Evolutionary conservation across 2,888 invertebrate genomes (phyloP), one percentile per base, ranked within the genome.

Genomic region (Apantesis nais): DNA sequence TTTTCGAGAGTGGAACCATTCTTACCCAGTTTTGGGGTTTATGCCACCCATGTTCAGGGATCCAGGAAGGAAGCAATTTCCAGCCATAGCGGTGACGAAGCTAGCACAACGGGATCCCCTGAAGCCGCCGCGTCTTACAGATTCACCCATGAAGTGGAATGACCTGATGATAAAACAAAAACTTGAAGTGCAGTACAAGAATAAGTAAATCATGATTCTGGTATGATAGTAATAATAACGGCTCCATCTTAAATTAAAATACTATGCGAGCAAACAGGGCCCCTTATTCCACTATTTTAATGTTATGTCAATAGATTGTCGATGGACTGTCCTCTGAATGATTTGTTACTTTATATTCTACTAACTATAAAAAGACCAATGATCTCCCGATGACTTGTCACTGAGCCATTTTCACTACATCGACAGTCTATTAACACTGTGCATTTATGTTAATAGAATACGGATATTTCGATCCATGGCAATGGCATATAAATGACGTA

Each of bases 131-230:
- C 68, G 66, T 2, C 19, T 70, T 2, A 82, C 19, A 0, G 87
- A 85, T 67, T 88, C 88, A 0, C 80, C 87, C 66, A 87, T 39
- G 78, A 84, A 88, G 76, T 73, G 72, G 76, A 75, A 84, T 0
- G 75, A 78, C 60, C 88, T 87, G 79, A 1, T 16, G 12, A 29
- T 29, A 14, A 55, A 29, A n/a, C 55, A 29, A 58, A 29, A 55
- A 58, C 2, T 34, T 2, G 34, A 34, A 29, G 12, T 12, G 2
- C 9, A 77, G 77, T 44, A n/a, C 5, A 52, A 4, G 11, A 52
- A n/a, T 22, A n/a, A 34, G 2, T 34, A 4, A 34, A 8, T 22
- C 16, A 19, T n/a, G 9, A 16, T n/a, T 52, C 48, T 34, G 34
- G 5, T 16, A 48, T 31, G 2, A 22, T 25, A 29, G 16, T 3